Percentiles rank a stretch among this genome's conserved stretches.
Evolutionary conservation across 2,113 vertebrate genomes (phyloP).

Genomic region (Chrysochloris asiatica): DNA sequence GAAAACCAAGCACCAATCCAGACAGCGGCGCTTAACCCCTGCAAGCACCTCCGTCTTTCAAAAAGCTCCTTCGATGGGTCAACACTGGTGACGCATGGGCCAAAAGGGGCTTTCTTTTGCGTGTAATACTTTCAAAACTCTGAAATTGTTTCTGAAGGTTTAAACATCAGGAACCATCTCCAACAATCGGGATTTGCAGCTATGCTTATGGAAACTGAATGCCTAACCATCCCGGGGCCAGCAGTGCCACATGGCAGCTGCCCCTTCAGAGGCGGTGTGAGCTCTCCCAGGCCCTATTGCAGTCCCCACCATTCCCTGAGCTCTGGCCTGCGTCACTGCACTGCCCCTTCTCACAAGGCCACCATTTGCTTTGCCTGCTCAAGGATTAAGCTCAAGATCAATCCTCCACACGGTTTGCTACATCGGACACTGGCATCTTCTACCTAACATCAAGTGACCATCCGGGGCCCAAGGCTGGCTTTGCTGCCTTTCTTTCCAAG

Average conservation of each 20-base stretch:
- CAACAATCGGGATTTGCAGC: not conserved
- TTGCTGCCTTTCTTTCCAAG: not conserved
- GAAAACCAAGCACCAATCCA: not conserved
- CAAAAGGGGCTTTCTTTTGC: not conserved
- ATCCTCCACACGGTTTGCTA: not conserved
- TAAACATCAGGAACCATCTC: not conserved
- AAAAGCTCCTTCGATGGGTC: no score
- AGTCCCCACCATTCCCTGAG: not conserved
- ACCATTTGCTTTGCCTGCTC: not conserved
- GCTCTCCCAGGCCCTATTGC: not conserved
- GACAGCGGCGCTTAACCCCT: not conserved
- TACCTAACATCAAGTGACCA: not conserved
- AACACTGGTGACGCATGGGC: not conserved
- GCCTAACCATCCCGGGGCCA: not conserved
- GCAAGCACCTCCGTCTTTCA: not conserved
- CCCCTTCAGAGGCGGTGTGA: no score
- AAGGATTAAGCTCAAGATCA: not conserved
- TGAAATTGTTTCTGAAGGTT: conserved; percentile 27
- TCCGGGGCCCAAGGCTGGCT: not conserved
- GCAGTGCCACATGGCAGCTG: accelerated
- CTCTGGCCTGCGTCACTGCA: not conserved
- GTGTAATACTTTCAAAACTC: not conserved
- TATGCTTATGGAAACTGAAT: not conserved
- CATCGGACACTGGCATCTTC: not conserved
- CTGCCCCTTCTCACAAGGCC: not conserved